Evolutionary conservation across 2,888 invertebrate genomes (phyloP).

Genomic region (Eupithecia centaureata): DNA sequence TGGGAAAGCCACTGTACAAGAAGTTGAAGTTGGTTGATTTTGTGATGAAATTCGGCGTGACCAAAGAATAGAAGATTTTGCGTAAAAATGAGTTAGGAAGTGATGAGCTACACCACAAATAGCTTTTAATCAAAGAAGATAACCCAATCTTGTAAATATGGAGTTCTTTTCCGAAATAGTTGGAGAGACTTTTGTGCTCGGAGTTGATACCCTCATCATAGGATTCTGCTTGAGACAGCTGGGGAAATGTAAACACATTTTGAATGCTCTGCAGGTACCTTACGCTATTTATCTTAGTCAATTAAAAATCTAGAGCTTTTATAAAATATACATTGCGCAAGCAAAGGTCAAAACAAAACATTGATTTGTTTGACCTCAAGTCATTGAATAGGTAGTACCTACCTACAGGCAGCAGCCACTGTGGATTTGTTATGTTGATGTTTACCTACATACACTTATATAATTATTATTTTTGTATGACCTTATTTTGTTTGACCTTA

Average conservation of each 20-base stretch:
- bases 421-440: no score
- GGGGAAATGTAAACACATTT: conserved; percentile 88
- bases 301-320: not conserved
- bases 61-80: conserved; percentile 16
- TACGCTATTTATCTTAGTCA: not conserved
- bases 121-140: not conserved
- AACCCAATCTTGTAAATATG: conserved; percentile 53
- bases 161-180: conserved; percentile 86
- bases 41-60: conserved; percentile 20
- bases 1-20: no score
- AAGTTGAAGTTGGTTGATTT: no score
- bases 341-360: conserved; percentile 5
- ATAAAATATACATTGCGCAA: not conserved
- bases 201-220: conserved; percentile 89
- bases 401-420: no score
- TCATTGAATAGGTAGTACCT: no score
- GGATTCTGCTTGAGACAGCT: conserved; percentile 90
- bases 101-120: conserved; percentile 6
- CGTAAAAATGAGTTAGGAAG: conserved; percentile 34
- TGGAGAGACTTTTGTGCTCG: conserved; percentile 89
- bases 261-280: conserved; percentile 87
- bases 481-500: no score
- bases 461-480: no score
- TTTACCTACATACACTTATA: no score
- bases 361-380: conserved; percentile 1